Base-by-base conservation (phyloP, 23 tunicate genomes). In the Clavelina lepadiformis region DNA sequence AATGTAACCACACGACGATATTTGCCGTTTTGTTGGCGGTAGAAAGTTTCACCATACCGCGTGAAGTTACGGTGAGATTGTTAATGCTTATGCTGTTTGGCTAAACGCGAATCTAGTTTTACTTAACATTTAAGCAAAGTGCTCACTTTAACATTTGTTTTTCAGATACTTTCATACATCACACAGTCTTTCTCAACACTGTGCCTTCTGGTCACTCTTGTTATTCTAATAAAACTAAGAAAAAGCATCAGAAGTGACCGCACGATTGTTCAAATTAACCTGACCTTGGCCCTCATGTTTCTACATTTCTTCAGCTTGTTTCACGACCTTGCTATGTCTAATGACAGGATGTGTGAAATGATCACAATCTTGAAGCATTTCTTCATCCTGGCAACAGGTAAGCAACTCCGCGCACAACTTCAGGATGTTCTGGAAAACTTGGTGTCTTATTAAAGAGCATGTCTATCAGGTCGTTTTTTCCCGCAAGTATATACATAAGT, bases 361-460 rank as follows among this genome's bases (percentile, higher is more conserved):
- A 41, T 68, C 4, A 51, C 91, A 2, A 66, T 83, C 23, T 33
- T 56, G 65, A 65, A 51, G 24, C 91, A 83, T 34, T 75, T 45
- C 24, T 83, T 67, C 33, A 56, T 83, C 21, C 62, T 83, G n/a
- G 58, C 79, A 25, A 33, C 91, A 31, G 91, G 91, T 75, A 52
- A 31, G 65, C n/a, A n/a, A n/a, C 35, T 31, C 15, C 15, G 15
- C 15, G 49, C 49, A 41, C 49, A n/a, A n/a, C n/a, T n/a, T n/a
- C n/a, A n/a, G n/a, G n/a, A n/a, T n/a, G 15, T 41, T 41, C 11
- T 11, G 15, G 15, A 41, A 41, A 11, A 11, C 49, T 41, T 41
- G 13, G 49, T 8, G 15, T 15, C 49, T 41, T 15, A 41, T 11
- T 11, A 41, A 41, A 15, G 49, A 11, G 49, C 49, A 11, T 44